These are phyloP conservation scores for Choloepus hoffmanni DNA, from an alignment of 2,113 vertebrate species.

Conservation along the genomic window DNA sequence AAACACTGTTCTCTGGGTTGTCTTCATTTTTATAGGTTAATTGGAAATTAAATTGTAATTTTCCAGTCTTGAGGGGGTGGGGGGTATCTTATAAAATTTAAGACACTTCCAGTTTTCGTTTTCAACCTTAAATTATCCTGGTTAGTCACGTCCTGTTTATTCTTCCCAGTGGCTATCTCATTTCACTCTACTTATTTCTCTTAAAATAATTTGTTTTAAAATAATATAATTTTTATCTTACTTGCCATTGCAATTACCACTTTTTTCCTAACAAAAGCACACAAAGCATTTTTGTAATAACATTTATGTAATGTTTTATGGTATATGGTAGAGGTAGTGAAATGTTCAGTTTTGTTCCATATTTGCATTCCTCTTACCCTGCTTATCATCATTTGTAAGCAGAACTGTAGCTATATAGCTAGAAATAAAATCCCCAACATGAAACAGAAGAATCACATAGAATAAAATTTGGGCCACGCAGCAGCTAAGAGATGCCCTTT, in stretches of 20 bases:
- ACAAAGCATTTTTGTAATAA: not conserved
- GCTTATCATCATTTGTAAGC: not conserved
- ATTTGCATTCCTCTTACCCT: not conserved
- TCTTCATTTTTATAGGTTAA: not conserved
- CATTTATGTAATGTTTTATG: not conserved
- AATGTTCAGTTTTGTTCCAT: not conserved
- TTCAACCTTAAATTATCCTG: not conserved
- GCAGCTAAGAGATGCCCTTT: not conserved
- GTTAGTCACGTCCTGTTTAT: not conserved
- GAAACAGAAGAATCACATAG: not conserved
- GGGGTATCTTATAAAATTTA: not conserved
- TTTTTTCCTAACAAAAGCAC: conserved; percentile 36
- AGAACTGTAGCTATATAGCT: not conserved
- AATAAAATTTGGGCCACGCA: not conserved
- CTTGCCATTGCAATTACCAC: not conserved
- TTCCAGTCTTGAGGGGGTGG: not conserved
- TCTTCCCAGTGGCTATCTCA: not conserved
- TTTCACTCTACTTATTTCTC: not conserved
- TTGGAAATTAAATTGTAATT: not conserved
- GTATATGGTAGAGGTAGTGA: not conserved
- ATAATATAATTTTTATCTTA: not conserved
- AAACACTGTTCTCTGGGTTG: not conserved
- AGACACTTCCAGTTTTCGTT: not conserved
- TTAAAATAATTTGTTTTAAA: conserved; percentile 19
- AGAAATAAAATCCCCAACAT: not conserved